A percentile compares a stretch with the other conserved stretches of the same genome.
Evolutionary conservation across 2,797 vertebrate genomes (phyloP).

Genomic region (Coluber constrictor): DNA sequence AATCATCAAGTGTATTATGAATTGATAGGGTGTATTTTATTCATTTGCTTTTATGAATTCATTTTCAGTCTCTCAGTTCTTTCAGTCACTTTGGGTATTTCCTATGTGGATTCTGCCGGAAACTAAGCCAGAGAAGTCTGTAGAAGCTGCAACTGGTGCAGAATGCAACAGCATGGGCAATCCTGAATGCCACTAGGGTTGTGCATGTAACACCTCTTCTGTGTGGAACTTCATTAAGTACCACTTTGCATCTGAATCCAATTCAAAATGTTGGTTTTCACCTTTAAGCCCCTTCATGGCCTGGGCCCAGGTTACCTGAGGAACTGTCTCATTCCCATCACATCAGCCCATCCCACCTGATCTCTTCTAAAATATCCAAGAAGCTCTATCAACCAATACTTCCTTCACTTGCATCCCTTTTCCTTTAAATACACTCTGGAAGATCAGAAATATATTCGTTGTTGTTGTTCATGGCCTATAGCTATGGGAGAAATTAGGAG

Average conservation of each 20-base stretch:
- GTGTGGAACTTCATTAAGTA: background rate
- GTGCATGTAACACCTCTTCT: background rate
- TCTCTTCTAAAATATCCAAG: background rate
- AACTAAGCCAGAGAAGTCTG: background rate
- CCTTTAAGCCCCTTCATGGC: background rate
- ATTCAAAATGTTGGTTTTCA: background rate
- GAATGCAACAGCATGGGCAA: background rate
- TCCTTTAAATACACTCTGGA: background rate
- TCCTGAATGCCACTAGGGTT: background rate
- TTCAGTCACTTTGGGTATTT: background rate
- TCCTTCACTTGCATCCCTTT: background rate
- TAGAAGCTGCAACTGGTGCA: background rate
- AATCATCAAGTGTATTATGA: constrained; percentile 26
- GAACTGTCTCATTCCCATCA: background rate
- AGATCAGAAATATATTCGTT: background rate
- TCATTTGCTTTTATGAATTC: background rate
- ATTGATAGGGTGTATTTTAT: constrained; percentile 6
- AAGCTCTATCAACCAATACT: background rate
- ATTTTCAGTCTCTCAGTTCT: background rate
- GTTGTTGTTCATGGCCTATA: background rate
- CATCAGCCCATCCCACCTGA: background rate
- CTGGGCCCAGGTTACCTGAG: background rate
- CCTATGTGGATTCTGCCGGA: background rate
- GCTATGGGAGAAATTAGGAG: background rate
- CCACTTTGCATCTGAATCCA: background rate